Evolutionary conservation across 2,888 invertebrate species (phyloP).

Genomic region (Timema podura): DNA sequence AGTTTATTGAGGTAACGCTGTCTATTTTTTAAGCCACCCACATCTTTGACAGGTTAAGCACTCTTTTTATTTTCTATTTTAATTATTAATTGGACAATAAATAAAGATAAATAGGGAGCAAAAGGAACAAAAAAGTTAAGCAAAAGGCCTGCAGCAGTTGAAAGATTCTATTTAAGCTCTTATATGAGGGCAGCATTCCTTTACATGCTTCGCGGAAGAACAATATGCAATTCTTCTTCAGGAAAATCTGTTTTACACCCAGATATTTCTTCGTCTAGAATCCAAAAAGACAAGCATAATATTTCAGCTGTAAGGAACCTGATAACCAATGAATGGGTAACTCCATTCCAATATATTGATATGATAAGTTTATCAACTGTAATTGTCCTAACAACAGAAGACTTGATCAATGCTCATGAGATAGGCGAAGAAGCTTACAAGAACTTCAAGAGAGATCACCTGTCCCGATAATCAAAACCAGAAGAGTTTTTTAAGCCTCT

Average conservation of each 20-base stretch:
- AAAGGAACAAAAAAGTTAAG: not conserved
- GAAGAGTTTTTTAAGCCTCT: not conserved
- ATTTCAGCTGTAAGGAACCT: not conserved
- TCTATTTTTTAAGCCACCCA: not conserved
- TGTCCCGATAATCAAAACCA: not conserved
- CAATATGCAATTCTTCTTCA: not conserved
- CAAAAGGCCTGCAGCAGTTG: not conserved
- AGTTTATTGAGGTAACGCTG: not conserved
- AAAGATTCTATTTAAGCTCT: not conserved
- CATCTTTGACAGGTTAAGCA: not conserved
- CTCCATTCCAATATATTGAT: not conserved
- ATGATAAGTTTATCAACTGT: not conserved
- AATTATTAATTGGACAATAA: not conserved
- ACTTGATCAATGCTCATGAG: not conserved
- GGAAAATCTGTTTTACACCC: not conserved
- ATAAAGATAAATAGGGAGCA: not conserved
- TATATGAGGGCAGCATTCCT: not conserved
- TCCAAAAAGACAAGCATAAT: not conserved
- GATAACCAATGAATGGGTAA: not conserved
- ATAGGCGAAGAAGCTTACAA: slow-evolving; percentile 6
- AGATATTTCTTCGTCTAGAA: not conserved
- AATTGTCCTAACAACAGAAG: not conserved
- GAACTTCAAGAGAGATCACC: not conserved
- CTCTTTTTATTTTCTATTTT: not conserved
- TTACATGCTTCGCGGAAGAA: not conserved